Evolutionary conservation across 2,797 vertebrate species (phyloP).

Genomic region (Pyrrhura leucotis): DNA sequence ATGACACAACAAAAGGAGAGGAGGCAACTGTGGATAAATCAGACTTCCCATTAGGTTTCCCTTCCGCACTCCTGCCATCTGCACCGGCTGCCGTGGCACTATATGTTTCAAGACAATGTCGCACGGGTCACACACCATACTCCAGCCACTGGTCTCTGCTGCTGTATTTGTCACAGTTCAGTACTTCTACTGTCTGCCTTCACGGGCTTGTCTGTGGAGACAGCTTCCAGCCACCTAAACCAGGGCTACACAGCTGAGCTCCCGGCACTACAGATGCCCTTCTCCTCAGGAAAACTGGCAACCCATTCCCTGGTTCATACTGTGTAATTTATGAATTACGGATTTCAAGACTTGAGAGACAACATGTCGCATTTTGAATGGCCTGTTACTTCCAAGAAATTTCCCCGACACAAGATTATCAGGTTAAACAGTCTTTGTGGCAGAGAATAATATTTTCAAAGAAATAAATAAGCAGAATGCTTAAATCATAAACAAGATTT

Average conservation of each 20-base stretch:
- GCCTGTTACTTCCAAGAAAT: neutral
- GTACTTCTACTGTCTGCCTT: neutral
- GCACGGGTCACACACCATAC: neutral
- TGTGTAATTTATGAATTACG: accelerated
- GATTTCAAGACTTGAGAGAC: neutral
- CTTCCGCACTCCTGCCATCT: neutral
- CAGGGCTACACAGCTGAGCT: neutral
- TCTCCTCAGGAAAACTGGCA: neutral
- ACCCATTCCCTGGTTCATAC: neutral
- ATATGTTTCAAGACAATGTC: neutral
- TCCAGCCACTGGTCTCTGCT: neutral
- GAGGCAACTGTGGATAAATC: slow-evolving; percentile 14
- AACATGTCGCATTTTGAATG: neutral
- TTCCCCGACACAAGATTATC: neutral
- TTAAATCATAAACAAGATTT: neutral
- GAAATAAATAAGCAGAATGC: neutral
- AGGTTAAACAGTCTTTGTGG: neutral
- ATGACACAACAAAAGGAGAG: slow-evolving; percentile 14
- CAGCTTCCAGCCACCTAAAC: neutral
- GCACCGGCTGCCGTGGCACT: neutral
- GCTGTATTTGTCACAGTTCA: neutral
- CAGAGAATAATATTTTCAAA: neutral
- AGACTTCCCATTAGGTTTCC: neutral
- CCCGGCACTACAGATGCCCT: neutral
- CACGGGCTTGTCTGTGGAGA: accelerated